Percentiles rank a stretch among this genome's conserved stretches.
phyloP scores from a whole-genome alignment of 2,113 vertebrate genomes.

The Mohoua ochrocephala region DNA sequence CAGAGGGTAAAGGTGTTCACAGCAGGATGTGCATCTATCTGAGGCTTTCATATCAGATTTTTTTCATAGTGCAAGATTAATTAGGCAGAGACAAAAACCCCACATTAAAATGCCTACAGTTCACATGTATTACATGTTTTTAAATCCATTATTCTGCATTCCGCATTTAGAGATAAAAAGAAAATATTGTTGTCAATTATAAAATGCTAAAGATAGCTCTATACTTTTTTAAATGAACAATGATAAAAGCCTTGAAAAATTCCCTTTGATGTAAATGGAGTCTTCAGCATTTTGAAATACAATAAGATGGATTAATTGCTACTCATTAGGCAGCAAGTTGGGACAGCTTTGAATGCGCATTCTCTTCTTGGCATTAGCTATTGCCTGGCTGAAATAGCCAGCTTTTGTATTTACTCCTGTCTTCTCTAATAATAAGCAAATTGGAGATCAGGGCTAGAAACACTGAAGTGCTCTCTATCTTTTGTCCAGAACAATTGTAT shows the following conservation, averaged over 20 bases:
- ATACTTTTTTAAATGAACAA: slow-evolving; percentile 74
- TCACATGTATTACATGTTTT: slow-evolving; percentile 21
- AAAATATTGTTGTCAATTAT: slow-evolving; percentile 68
- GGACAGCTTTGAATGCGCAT: slow-evolving; percentile 84
- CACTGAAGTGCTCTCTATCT: slow-evolving; percentile 78
- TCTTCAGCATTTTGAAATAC: slow-evolving; percentile 84
- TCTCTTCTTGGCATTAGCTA: slow-evolving; percentile 83
- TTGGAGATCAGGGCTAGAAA: slow-evolving; percentile 86
- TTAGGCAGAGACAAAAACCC: not conserved
- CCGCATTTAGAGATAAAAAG: slow-evolving; percentile 41
- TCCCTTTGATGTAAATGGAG: slow-evolving; percentile 88
- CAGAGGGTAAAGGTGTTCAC: not conserved
- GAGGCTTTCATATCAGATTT: slow-evolving; percentile 1
- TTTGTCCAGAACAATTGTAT: slow-evolving; percentile 79
- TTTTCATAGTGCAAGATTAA: slow-evolving; percentile 29
- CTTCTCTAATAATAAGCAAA: slow-evolving; percentile 95
- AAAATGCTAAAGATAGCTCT: slow-evolving; percentile 75
- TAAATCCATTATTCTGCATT: slow-evolving; percentile 61
- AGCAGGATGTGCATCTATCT: not conserved
- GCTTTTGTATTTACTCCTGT: slow-evolving; percentile 92
- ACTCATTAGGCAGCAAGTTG: slow-evolving; percentile 83
- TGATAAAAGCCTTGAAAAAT: slow-evolving; percentile 77
- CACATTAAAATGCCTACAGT: slow-evolving; percentile 41
- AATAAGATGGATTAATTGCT: slow-evolving; percentile 89
- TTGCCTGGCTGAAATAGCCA: slow-evolving; percentile 85